A percentile compares a stretch with the other conserved stretches of the same genome.
Evolutionary conservation across 2,888 invertebrate genomes (phyloP).

Genomic region (Aporophyla lueneburgensis): DNA sequence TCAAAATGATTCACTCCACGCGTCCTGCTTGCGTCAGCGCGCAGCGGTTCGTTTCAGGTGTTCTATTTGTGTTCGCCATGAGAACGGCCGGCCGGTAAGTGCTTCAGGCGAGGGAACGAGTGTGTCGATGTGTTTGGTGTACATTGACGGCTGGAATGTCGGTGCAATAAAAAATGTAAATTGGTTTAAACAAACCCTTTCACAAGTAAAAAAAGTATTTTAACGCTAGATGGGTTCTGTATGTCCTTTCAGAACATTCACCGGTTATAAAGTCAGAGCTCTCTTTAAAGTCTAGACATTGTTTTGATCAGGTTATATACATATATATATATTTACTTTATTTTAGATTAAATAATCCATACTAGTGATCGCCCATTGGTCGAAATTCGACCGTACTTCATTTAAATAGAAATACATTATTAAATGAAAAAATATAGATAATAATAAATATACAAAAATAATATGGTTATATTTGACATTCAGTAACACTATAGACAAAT

Average conservation of each 20-base stretch:
- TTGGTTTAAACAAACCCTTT: neutral
- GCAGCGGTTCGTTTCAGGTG: constrained; percentile 73
- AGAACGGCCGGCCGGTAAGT: constrained; percentile 64
- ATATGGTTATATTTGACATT: no score
- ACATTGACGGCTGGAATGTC: constrained; percentile 63
- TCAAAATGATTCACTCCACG: constrained; percentile 68
- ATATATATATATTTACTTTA: no score
- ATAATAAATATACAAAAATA: no score
- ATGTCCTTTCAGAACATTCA: neutral
- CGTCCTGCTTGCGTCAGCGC: constrained; percentile 81
- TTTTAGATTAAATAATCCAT: no score
- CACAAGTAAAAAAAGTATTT: neutral
- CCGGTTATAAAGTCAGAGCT: neutral
- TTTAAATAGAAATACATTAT: no score
- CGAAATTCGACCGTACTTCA: no score
- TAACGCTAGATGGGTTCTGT: neutral
- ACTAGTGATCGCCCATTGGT: no score
- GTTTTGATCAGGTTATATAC: neutral
- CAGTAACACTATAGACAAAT: no score
- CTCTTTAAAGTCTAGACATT: neutral
- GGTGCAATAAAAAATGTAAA: neutral
- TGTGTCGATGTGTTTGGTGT: constrained; percentile 35
- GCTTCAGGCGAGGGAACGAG: constrained; percentile 12
- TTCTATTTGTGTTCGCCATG: constrained; percentile 82
- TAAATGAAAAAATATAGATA: no score